Evolutionary conservation across 2,888 invertebrate species (phyloP), one percentile per base, ranked within the genome.

Genomic region (Aethes cnicana): DNA sequence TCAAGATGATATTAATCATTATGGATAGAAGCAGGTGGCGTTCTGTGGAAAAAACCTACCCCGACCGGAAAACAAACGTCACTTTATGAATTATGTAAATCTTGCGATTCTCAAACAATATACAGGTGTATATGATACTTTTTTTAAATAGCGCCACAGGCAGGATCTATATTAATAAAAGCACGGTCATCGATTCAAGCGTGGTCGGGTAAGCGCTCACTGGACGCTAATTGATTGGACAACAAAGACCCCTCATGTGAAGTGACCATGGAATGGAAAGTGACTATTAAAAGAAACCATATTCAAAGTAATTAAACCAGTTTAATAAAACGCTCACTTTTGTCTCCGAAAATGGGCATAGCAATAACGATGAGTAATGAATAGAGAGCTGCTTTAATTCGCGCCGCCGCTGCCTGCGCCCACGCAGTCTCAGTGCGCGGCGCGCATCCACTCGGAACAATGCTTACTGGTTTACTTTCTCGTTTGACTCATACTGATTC

Each of bases 361-460:
- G 87, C 82, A 88, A 87, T 84, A 86, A 82, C 79, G 79, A 88
- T 87, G 89, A 87, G 86, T 88, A 89, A 89, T 88, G 87, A 82
- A 88, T 89, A 89, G 88, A 88, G 89, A 89, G 89, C 83, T 84
- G 86, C 72, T 86, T 84, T 84, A 86, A 82, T 86, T 85, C 78
- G 81, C 87, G 79, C 80, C 46, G 50, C 46, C 75, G 84, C 77
- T 78, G 81, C 77, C 79, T 77, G 80, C 72, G 77, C 82, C 84
- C 84, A 84, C 85, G 79, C 85, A 73, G 73, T 73, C 72, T 62
- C 57, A 61, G 77, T 75, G 74, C 78, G 74, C 77, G 75, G 73
- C 77, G 84, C 77, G 85, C 87, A 87, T 84, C 88, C 85, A 86
- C 81, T 87, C 81, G 87, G 87, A 89, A 88, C 88, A 88, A 88